Conservation (phyloP, 2,888 invertebrate species). For the Drosophila greeni region DNA sequence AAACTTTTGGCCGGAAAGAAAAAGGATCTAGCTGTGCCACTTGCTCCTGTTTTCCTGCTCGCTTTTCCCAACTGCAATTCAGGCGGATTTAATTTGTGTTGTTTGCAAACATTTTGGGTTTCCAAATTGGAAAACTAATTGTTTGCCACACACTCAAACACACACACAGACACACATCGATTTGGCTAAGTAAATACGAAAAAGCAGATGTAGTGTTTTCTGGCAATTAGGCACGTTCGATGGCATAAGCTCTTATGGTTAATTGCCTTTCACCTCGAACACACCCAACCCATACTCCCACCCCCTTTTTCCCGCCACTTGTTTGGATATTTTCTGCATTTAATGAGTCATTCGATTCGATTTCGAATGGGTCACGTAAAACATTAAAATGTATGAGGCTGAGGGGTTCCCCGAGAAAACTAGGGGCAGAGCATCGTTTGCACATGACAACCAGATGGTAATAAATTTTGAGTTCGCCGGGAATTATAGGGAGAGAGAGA, state of each 20-base stretch:
- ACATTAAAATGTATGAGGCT: slow-evolving; percentile 58
- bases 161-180: slow-evolving; percentile 22
- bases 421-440: slow-evolving; percentile 24
- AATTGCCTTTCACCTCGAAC: slow-evolving; percentile 46
- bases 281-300: slow-evolving; percentile 4
- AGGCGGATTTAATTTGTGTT: slow-evolving; percentile 45
- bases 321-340: slow-evolving; percentile 42
- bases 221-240: slow-evolving; percentile 59
- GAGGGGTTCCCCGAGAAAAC: background rate
- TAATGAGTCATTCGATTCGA: slow-evolving; percentile 58
- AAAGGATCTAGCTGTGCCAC: slow-evolving; percentile 12
- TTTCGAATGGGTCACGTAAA: slow-evolving; percentile 58
- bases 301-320: background rate
- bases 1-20: slow-evolving; percentile 49
- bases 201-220: slow-evolving; percentile 36
- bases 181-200: slow-evolving; percentile 46
- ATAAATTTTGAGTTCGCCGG: slow-evolving; percentile 29
- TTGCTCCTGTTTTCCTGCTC: background rate
- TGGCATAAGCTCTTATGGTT: slow-evolving; percentile 50
- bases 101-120: slow-evolving; percentile 54
- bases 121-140: slow-evolving; percentile 58
- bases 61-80: slow-evolving; percentile 10
- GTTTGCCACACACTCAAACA: slow-evolving; percentile 44
- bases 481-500: slow-evolving; percentile 1
- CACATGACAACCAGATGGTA: slow-evolving; percentile 46